Base-by-base conservation (phyloP, 2,113 vertebrate species). In the Riparia riparia region DNA sequence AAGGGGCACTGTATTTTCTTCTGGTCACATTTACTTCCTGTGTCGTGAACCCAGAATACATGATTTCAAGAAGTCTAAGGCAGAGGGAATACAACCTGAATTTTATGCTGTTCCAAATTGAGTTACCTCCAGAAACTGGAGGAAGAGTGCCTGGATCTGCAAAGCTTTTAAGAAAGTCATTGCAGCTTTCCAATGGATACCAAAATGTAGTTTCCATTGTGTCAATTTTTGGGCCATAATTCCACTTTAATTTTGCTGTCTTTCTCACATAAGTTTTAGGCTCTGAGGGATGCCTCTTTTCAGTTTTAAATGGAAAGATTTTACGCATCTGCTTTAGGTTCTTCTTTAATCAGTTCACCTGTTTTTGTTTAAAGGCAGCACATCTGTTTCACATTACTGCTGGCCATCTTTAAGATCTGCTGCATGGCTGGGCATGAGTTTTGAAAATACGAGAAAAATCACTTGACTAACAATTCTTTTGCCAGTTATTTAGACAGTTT, bases 261-360 rank as follows among this genome's bases (percentile, higher is more conserved):
- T 92, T 31, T 80, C n/a, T 82, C 64, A 42, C 76, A 58, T 6
- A 60, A 90, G 25, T 77, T 95, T 80, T 58, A 89, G 45, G 54
- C 39, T 89, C 79, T 39, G 39, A 86, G 65, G 63, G 72, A 94
- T 93, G 31, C 93, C 65, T 93, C 71, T 92, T 41, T 91, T 83
- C 42, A 60, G 39, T 79, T 81, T 65, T 92, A 73, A 97, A 81
- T 89, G 47, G 90, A 96, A 96, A 95, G 92, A 94, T 88, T 96
- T 96, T 96, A 93, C 2, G 10, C 90, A 96, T 97, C 93, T 97
- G 96, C 86, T 96, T 97, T 92, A 86, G 63, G 84, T 96, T 96
- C 92, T 58, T 90, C 71, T 96, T 96, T 93, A 97, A 93, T 96
- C 83, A 86, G 81, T 91, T 96, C 94, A 97, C 97, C 94, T 96